phyloP scores from a whole-genome alignment of 2,888 invertebrate genomes.

The Apomyelois bistriatella region DNA sequence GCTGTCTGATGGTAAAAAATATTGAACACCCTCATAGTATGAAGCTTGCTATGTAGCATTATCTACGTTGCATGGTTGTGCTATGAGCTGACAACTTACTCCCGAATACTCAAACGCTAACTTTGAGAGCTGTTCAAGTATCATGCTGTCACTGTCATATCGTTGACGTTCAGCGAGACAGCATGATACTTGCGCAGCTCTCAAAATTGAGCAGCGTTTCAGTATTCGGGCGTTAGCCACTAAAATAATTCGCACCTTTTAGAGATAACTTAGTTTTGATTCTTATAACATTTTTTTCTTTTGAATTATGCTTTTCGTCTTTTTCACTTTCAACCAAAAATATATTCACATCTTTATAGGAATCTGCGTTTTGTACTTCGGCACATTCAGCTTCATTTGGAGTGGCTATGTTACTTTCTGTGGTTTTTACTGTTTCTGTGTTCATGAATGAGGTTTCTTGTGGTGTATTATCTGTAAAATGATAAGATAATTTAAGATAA shows the following conservation, averaged over 20 bases:
- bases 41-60: no score
- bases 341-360: conserved; percentile 12
- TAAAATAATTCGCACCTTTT: conserved; percentile 40
- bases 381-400: background rate
- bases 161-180: no score
- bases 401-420: background rate
- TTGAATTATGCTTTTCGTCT: conserved; percentile 18
- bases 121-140: no score
- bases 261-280: conserved; percentile 58
- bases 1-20: no score
- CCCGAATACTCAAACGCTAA: no score
- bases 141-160: no score
- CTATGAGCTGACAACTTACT: no score
- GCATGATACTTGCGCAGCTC: no score
- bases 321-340: conserved; percentile 19
- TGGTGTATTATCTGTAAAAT: background rate
- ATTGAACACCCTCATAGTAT: no score
- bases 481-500: background rate
- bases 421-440: background rate
- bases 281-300: conserved; percentile 39
- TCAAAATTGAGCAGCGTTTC: no score
- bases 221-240: no score
- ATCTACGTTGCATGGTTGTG: no score
- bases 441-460: background rate
- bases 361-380: background rate